Percentiles rank a stretch among this genome's conserved stretches.
These are phyloP conservation scores for Tetrax tetrax DNA, from an alignment of 2,113 vertebrate genomes.

Conservation along the genomic window DNA sequence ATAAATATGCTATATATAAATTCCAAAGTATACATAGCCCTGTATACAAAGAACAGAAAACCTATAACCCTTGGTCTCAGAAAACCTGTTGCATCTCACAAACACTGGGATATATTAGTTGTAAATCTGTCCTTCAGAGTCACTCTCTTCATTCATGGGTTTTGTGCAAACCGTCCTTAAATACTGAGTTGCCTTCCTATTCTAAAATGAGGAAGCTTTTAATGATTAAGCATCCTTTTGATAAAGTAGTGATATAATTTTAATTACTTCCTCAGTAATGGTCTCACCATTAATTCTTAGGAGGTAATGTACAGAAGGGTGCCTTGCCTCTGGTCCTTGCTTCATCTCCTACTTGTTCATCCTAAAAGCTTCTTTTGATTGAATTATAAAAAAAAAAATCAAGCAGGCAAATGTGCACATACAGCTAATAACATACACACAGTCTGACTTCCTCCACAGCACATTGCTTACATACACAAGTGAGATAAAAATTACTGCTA, in stretches of 20 bases:
- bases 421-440: background rate
- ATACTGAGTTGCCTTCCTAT: background rate
- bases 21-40: background rate
- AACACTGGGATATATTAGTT: background rate
- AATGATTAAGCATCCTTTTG: background rate
- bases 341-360: background rate
- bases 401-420: background rate
- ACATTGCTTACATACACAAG: background rate
- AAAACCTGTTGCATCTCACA: background rate
- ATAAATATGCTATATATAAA: background rate
- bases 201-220: background rate
- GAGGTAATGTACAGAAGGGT: background rate
- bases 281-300: background rate
- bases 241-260: background rate
- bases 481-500: conserved; percentile 14
- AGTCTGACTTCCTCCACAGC: background rate
- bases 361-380: conserved; percentile 21
- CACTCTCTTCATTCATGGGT: background rate
- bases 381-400: background rate
- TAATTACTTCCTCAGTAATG: background rate
- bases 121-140: background rate
- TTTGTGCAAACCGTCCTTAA: background rate
- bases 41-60: background rate
- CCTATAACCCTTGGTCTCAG: background rate
- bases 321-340: background rate